These are phyloP conservation scores for Subanguina moxae DNA, from an alignment of 1,140 invertebrate species.

Conservation along the genomic window DNA sequence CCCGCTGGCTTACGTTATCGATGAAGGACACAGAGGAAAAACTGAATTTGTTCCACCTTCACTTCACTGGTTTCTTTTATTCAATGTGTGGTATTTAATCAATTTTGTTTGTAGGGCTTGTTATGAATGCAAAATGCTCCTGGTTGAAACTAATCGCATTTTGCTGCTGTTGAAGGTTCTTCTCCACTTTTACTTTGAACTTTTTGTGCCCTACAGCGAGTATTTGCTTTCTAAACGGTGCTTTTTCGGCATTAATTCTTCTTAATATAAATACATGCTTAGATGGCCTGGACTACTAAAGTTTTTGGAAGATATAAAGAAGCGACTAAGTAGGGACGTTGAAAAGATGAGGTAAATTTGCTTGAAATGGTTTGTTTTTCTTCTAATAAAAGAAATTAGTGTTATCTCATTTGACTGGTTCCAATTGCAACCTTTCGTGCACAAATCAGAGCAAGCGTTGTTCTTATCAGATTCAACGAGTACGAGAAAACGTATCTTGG, in stretches of 20 bases:
- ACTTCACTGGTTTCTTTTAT: not conserved
- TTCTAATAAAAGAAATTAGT: not conserved
- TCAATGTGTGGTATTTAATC: not conserved
- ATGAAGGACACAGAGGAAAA: not conserved
- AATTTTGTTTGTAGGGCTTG: not conserved
- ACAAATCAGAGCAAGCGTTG: not conserved
- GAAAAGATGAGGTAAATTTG: not conserved
- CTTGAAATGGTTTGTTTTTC: not conserved
- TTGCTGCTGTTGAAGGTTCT: not conserved
- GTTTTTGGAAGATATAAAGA: not conserved
- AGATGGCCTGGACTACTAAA: not conserved
- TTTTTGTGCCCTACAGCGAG: not conserved
- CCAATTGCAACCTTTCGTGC: not conserved
- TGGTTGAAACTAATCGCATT: not conserved
- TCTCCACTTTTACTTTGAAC: not conserved
- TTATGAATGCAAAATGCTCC: not conserved
- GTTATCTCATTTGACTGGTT: not conserved
- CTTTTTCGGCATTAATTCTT: not conserved
- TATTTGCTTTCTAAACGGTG: not conserved
- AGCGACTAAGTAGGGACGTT: not conserved
- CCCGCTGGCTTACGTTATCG: not conserved
- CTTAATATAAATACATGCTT: not conserved
- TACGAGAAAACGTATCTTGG: not conserved
- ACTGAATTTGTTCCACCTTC: not conserved
- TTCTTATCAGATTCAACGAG: not conserved